Percentiles rank a stretch among this genome's conserved stretches.
Evolutionary conservation across 2,797 vertebrate genomes (phyloP).

Genomic region (Myripristis murdjan): DNA sequence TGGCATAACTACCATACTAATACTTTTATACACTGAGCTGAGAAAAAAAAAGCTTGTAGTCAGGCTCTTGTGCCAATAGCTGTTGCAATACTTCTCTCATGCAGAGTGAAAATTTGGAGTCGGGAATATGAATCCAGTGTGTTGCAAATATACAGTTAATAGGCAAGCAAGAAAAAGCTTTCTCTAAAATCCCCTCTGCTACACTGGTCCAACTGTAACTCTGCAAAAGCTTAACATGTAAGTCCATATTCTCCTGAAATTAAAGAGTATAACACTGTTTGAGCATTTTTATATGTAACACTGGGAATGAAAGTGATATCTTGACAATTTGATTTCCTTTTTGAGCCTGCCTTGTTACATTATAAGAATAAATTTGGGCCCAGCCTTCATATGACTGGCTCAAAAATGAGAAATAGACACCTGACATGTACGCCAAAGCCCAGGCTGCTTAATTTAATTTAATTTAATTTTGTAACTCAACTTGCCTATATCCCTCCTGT

Average conservation of each 20-base stretch:
- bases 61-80: conserved; percentile 73
- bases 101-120: conserved; percentile 66
- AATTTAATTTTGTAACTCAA: conserved; percentile 25
- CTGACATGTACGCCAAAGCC: no score
- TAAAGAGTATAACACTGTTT: not conserved
- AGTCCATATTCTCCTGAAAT: no score
- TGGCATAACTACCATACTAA: conserved; percentile 71
- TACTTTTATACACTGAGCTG: conserved; percentile 74
- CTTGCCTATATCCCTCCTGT: conserved; percentile 20
- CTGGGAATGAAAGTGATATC: not conserved
- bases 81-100: conserved; percentile 77
- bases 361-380: no score
- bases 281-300: not conserved
- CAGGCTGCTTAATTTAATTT: not conserved
- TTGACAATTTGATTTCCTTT: not conserved
- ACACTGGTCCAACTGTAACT: conserved; percentile 31
- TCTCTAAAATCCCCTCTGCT: conserved; percentile 47
- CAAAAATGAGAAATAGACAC: no score
- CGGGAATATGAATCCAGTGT: conserved; percentile 61
- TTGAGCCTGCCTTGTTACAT: not conserved
- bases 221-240: no score
- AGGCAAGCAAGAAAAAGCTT: conserved; percentile 48
- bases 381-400: no score
- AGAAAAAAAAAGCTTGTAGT: conserved; percentile 71
- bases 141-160: conserved; percentile 60